These are phyloP conservation scores for Chitala chitala DNA, from an alignment of 2,113 vertebrate species.

Conservation along the genomic window DNA sequence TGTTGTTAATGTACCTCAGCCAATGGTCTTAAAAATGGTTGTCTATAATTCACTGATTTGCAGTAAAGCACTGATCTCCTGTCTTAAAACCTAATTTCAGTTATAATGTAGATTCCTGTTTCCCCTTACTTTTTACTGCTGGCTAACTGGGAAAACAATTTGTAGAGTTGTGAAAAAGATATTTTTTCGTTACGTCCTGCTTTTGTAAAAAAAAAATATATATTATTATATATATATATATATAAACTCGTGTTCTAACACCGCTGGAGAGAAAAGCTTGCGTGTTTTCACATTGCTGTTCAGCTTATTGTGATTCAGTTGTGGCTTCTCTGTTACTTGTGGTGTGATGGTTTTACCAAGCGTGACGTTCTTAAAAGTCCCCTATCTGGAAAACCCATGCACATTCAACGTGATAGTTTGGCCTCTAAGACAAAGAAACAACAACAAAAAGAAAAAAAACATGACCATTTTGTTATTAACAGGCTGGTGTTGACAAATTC, in stretches of 20 bases:
- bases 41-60: background rate
- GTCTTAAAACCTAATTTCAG: slow-evolving; percentile 2
- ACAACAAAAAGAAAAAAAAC: background rate
- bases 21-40: background rate
- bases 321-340: background rate
- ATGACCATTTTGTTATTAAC: background rate
- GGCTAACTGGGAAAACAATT: background rate
- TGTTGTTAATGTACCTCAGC: background rate
- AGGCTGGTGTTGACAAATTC: too few species aligned
- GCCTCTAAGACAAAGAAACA: background rate
- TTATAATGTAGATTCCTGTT: background rate
- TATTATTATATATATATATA: too few species aligned
- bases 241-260: too few species aligned
- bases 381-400: background rate
- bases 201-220: too few species aligned
- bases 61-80: slow-evolving; percentile 3
- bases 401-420: background rate
- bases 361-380: background rate
- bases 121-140: background rate
- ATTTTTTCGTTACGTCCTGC: too few species aligned
- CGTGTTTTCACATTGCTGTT: background rate
- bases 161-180: too few species aligned
- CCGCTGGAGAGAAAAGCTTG: background rate
- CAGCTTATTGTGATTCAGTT: too few species aligned
- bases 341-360: background rate